Evolutionary conservation across 2,888 invertebrate species (phyloP).

Genomic region (Clusia tigrina): DNA sequence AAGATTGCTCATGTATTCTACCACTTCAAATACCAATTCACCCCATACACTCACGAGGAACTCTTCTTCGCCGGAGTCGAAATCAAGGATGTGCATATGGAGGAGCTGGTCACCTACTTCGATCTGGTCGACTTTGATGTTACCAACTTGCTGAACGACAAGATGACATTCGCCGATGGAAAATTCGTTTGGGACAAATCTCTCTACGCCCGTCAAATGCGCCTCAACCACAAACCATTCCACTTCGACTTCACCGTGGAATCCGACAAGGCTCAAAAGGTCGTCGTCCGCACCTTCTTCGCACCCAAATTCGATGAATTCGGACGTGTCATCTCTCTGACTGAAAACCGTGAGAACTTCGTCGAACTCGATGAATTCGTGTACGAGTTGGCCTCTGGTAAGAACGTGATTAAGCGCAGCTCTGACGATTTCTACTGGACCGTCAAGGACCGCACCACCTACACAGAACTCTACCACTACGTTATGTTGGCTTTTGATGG

Average conservation of each 20-base stretch:
- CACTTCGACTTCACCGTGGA: conserved; percentile 68
- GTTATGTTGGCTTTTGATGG: conserved; percentile 64
- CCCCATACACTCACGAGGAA: conserved; percentile 70
- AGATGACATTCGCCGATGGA: conserved; percentile 43
- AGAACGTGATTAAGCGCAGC: conserved; percentile 51
- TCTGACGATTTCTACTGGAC: conserved; percentile 56
- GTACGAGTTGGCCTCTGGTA: conserved; percentile 67
- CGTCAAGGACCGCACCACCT: conserved; percentile 68
- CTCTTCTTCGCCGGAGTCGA: conserved; percentile 69
- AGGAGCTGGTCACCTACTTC: conserved; percentile 74
- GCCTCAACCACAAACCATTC: conserved; percentile 75
- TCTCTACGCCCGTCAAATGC: conserved; percentile 70
- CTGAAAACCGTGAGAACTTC: conserved; percentile 69
- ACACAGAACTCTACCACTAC: conserved; percentile 63
- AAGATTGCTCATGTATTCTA: conserved; percentile 69
- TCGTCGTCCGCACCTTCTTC: conserved; percentile 72
- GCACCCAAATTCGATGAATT: conserved; percentile 73
- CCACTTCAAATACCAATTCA: conserved; percentile 68
- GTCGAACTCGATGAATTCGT: conserved; percentile 72
- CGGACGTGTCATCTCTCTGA: conserved; percentile 66
- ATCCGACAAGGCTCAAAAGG: conserved; percentile 68
- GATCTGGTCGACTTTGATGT: conserved; percentile 71
- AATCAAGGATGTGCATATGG: conserved; percentile 71
- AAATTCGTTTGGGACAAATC: conserved; percentile 57
- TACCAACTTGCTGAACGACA: conserved; percentile 48